A percentile compares a stretch with the other conserved stretches of the same genome.
Evolutionary conservation across 2,797 vertebrate species (phyloP).

Genomic region (Falco concolor): DNA sequence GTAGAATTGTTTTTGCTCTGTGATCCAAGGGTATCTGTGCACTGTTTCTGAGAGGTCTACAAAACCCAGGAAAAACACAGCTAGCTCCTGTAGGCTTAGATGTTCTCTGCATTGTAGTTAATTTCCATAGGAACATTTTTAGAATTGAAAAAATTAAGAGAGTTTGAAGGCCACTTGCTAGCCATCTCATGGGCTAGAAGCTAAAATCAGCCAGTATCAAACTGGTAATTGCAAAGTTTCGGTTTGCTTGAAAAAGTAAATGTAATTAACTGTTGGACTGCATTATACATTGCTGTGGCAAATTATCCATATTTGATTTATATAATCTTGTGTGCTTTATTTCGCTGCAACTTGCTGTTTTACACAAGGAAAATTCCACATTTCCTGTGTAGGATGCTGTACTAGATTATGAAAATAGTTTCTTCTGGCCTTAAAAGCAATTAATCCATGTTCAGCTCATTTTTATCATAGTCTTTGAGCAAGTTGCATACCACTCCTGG

Average conservation of each 20-base stretch:
- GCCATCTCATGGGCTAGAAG: neutral
- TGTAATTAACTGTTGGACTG: neutral
- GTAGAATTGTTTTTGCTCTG: neutral
- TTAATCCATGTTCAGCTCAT: neutral
- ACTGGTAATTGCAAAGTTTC: neutral
- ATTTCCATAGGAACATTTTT: neutral
- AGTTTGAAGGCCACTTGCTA: neutral
- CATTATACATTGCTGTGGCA: neutral
- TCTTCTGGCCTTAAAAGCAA: constrained; percentile 1
- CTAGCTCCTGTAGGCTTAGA: neutral
- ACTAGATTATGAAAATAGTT: neutral
- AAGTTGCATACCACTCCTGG: neutral
- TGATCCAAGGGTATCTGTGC: neutral
- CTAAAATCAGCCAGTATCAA: neutral
- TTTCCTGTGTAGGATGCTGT: neutral
- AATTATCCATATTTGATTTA: neutral
- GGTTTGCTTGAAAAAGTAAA: neutral
- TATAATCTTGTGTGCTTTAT: neutral
- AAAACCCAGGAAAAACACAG: neutral
- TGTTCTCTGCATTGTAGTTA: neutral
- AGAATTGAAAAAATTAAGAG: neutral
- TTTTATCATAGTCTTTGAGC: neutral
- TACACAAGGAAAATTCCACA: neutral
- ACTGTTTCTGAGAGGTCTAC: neutral
- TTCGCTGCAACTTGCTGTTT: neutral